Evolutionary conservation across 2,888 invertebrate species (phyloP), one percentile per base, ranked within the genome.

Genomic region (Gryllus longicercus): DNA sequence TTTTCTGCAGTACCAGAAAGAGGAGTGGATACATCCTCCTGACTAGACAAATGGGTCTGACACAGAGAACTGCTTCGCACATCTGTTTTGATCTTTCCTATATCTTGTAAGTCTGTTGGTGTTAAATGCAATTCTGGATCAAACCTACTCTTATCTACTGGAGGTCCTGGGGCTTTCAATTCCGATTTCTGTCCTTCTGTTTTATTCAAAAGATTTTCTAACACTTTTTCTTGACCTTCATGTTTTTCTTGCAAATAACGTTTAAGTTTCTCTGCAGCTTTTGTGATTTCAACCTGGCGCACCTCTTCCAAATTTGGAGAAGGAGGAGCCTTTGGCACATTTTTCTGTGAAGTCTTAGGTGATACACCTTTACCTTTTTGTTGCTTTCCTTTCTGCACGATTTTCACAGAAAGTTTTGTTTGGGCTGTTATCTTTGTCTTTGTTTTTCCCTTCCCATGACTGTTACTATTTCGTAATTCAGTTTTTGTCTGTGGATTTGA

Each of bases 171-270:
- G 12, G 63, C 63, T 63, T 63, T 63, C n/a, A n/a, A 63, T 63
- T 63, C 63, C 4, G 63, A 18, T 4, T 18, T n/a, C 12, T 63
- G 63, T 63, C 63, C 63, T 63, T 63, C 63, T 63, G 14, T 14
- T 63, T 63, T 63, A 63, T n/a, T 63, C 8, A 63, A 63, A 18
- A 63, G n/a, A n/a, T 63, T 63, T 63, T 63, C 63, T n/a, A 63
- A 63, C n/a, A 63, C 63, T 63, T 63, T n/a, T n/a, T 63, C 63
- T 11, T 63, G 63, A 63, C 63, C n/a, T 63, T 63, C 63, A 63
- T 63, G 14, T 18, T n/a, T 18, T n/a, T 63, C 63, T n/a, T 63
- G 63, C 63, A 63, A 63, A 63, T 63, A 63, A 14, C 63, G 63
- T 63, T 63, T 63, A 18, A 63, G 63, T 63, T 63, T 63, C 63